phyloP scores from a whole-genome alignment of 1,140 invertebrate species.

The Megalonaias nervosa region DNA sequence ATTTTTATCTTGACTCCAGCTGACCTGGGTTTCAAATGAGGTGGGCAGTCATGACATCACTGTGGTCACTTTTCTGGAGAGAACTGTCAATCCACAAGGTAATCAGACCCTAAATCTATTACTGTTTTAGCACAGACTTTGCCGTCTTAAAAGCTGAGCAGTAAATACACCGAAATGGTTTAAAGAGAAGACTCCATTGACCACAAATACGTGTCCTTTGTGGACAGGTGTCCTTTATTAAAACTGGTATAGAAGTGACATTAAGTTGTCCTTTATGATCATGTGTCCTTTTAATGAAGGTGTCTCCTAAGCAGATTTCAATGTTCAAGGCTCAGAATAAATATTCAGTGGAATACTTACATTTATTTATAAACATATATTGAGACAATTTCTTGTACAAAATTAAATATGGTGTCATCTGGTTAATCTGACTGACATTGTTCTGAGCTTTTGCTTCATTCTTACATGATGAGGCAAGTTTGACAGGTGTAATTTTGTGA shows the following conservation, averaged over 20 bases:
- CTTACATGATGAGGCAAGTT: no score
- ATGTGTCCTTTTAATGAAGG: no score
- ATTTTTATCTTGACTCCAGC: conserved; percentile 28
- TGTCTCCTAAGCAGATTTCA: no score
- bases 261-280: not conserved
- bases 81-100: conserved; percentile 65
- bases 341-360: no score
- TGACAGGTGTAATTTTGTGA: no score
- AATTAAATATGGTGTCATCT: no score
- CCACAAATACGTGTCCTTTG: not conserved
- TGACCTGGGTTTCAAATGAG: conserved; percentile 70
- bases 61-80: conserved; percentile 56
- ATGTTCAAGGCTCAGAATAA: no score
- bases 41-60: conserved; percentile 56
- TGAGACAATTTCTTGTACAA: no score
- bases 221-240: not conserved
- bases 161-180: not conserved
- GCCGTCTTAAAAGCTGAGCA: not conserved
- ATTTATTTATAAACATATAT: no score
- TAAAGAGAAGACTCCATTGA: not conserved
- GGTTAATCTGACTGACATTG: no score
- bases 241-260: not conserved
- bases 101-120: conserved; percentile 5
- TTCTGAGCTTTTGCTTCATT: no score
- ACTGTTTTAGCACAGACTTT: not conserved